A percentile compares a stretch with the other conserved stretches of the same genome.
These are phyloP conservation scores for Cylas formicarius DNA, from an alignment of 1,140 invertebrate genomes.

Conservation along the genomic window DNA sequence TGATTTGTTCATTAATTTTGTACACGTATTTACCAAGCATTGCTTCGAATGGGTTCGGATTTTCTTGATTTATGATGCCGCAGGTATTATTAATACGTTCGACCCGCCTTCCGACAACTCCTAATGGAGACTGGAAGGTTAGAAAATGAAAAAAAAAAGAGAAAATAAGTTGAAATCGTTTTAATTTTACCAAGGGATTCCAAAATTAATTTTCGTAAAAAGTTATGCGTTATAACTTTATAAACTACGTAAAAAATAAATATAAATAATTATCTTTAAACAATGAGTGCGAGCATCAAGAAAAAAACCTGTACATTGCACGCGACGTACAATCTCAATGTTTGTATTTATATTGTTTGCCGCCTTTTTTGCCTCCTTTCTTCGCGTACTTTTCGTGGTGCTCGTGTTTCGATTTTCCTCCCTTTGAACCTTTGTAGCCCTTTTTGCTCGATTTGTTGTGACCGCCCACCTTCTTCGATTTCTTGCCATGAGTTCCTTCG, in stretches of 20 bases:
- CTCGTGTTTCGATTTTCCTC: constrained; percentile 22
- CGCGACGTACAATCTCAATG: too few species aligned
- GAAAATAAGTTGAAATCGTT: not conserved
- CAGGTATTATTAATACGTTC: not conserved
- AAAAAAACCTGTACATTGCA: too few species aligned
- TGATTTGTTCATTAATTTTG: constrained; percentile 13
- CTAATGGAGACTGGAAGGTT: not conserved
- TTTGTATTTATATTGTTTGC: constrained; percentile 24
- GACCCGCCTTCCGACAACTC: not conserved
- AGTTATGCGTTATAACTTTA: not conserved
- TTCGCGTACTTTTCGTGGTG: constrained; percentile 30
- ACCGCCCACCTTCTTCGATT: constrained; percentile 24
- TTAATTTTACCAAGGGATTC: not conserved
- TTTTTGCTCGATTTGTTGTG: constrained; percentile 29
- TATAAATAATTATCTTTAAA: not conserved
- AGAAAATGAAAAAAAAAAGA: not conserved
- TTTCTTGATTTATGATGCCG: not conserved
- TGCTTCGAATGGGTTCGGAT: constrained; percentile 10
- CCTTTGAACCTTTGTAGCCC: constrained; percentile 26
- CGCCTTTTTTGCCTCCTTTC: constrained; percentile 28
- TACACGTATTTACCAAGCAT: constrained; percentile 22
- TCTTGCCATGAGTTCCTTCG: constrained; percentile 27
- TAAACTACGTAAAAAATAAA: not conserved
- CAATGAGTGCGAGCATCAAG: constrained; percentile 1
- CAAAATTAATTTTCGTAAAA: not conserved